phyloP scores from a whole-genome alignment of 2,797 vertebrate species.

The Mormyrus proboscirostris region DNA sequence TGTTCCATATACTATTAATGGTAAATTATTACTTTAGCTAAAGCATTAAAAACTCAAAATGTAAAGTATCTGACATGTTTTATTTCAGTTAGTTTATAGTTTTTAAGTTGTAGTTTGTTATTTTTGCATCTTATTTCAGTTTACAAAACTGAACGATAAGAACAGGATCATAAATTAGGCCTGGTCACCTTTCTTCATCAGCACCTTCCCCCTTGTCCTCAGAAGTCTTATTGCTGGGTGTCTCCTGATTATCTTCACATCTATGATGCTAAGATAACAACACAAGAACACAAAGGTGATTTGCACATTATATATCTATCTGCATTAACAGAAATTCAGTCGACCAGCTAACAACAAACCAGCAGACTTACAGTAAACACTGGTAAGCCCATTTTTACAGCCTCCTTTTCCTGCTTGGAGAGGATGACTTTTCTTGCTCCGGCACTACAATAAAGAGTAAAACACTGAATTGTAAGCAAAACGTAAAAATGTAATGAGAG shows the following conservation, averaged over 20 bases:
- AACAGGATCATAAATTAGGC: neutral
- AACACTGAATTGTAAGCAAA: neutral
- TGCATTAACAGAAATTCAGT: neutral
- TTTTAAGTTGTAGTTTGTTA: neutral
- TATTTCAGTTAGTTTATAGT: neutral
- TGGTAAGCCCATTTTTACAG: slow-evolving; percentile 78
- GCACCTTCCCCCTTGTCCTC: slow-evolving; percentile 29
- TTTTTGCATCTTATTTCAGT: neutral
- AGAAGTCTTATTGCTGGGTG: slow-evolving; percentile 29
- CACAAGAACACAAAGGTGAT: neutral
- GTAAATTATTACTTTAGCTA: neutral
- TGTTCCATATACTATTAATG: neutral
- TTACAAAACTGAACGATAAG: neutral
- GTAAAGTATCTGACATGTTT: neutral
- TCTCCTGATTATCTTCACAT: slow-evolving; percentile 44
- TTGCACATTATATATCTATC: neutral
- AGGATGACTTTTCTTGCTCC: slow-evolving; percentile 70
- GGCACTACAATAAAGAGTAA: slow-evolving; percentile 51
- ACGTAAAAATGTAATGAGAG: neutral
- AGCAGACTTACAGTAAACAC: slow-evolving; percentile 76
- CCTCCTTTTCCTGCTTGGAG: slow-evolving; percentile 87
- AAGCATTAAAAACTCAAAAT: neutral
- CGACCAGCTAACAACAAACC: neutral
- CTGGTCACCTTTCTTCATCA: slow-evolving; percentile 13
- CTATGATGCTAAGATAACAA: slow-evolving; percentile 56